These are phyloP conservation scores for Trichogramma dendrolimi DNA, from an alignment of 2,888 invertebrate species.

Conservation along the genomic window DNA sequence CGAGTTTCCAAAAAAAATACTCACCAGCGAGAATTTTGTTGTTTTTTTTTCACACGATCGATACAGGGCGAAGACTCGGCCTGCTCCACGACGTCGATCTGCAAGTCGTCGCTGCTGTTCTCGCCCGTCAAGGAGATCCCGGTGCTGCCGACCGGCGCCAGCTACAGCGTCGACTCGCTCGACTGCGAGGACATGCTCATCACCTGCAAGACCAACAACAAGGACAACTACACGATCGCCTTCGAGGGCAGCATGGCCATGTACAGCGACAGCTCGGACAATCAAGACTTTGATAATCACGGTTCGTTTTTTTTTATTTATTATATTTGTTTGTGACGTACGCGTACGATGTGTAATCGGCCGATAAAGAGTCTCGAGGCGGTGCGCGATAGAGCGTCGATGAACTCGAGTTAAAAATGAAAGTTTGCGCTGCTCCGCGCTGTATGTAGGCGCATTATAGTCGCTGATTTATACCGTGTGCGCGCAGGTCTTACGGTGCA, in stretches of 20 bases:
- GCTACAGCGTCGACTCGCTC: conserved; percentile 85
- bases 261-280: conserved; percentile 66
- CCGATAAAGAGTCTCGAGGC: too few species aligned
- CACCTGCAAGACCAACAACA: conserved; percentile 83
- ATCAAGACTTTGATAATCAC: conserved; percentile 49
- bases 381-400: too few species aligned
- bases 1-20: neutral
- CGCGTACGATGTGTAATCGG: too few species aligned
- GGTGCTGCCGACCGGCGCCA: conserved; percentile 64
- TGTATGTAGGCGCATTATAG: too few species aligned
- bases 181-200: conserved; percentile 88
- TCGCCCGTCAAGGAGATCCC: conserved; percentile 82
- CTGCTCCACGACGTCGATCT: conserved; percentile 72
- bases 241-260: conserved; percentile 84
- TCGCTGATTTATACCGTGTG: too few species aligned
- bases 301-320: conserved; percentile 33
- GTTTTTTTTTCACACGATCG: neutral
- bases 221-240: conserved; percentile 92
- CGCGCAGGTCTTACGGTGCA: too few species aligned
- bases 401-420: too few species aligned
- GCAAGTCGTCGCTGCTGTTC: conserved; percentile 86
- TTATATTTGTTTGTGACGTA: neutral
- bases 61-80: conserved; percentile 69
- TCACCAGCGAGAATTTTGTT: neutral
- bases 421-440: too few species aligned